Percentiles rank a stretch among this genome's conserved stretches.
Conservation (phyloP, 2,113 vertebrate species). For the Petroica traversi region DNA sequence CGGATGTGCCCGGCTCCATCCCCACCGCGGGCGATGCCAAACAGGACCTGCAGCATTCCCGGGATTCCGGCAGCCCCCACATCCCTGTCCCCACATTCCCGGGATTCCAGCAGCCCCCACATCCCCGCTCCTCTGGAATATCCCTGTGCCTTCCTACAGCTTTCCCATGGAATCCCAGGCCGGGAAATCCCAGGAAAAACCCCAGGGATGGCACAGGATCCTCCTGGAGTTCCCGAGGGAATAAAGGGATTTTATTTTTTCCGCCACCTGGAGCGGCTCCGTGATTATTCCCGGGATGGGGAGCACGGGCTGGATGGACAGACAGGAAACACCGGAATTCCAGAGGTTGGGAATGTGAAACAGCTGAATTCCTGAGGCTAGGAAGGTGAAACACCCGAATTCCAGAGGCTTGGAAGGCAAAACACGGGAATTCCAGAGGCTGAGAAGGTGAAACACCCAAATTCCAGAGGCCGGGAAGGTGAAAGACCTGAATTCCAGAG, state of each 20-base stretch:
- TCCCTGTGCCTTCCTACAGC: too few relatives aligned
- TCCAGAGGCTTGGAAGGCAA: too few relatives aligned
- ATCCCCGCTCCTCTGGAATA: not conserved
- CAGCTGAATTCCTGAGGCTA: rapidly evolving
- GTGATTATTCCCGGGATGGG: not conserved
- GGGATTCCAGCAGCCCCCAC: not conserved
- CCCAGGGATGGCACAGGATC: not conserved
- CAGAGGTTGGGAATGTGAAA: not conserved
- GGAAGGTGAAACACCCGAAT: not conserved
- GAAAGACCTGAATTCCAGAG: not conserved
- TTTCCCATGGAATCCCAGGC: not conserved
- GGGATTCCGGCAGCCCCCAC: not conserved
- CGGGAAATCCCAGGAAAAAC: not conserved
- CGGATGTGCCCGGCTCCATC: not conserved
- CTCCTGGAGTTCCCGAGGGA: not conserved
- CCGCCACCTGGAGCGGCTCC: not conserved
- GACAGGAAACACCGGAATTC: not conserved
- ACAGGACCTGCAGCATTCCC: not conserved
- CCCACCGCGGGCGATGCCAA: rapidly evolving
- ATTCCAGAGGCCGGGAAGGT: too few relatives aligned
- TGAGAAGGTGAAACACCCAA: too few relatives aligned
- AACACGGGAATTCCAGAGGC: too few relatives aligned
- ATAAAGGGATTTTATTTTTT: not conserved
- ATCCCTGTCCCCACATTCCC: rapidly evolving
- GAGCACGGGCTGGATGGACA: not conserved